Base-by-base conservation (phyloP, 2,888 invertebrate genomes). In the Aethes cnicana region DNA sequence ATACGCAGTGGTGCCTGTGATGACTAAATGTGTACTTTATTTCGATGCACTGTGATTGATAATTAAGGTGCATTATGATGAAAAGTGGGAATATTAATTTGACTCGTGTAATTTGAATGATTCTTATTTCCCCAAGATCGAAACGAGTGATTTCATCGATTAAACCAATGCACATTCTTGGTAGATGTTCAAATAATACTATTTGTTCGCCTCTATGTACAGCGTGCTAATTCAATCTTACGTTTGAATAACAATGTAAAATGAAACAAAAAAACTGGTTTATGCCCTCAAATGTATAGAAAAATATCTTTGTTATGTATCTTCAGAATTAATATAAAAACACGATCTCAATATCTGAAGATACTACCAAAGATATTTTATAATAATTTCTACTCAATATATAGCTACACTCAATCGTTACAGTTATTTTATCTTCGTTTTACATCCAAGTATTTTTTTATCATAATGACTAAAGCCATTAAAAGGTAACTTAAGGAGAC, bases 291-390 rank as follows among this genome's bases (percentile, higher is more conserved):
- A 39, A 25, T 43, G 11, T 35, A 20, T 28, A 25, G 53, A 32
- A 55, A 53, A 41, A 47, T 23, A 32, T 56, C 56, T 59, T 62
- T 54, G 53, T 16, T 55, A 52, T 36, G 23, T 44, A 36, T 43
- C 50, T 50, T 50, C 36, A 14, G 12, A 30, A 43, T 23, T 36
- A 30, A 41, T 44, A 36, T 50, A 30, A 48, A 47, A 47, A 56
- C 64, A 72, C 76, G 79, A 80, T 80, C 79, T 80, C 79, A 80
- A 64, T 54, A 61, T 42, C 63, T 62, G 69, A 63, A 64, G 67
- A 48, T 59, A 55, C 41, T 65, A 58, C 53, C 62, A 67, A 71
- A 65, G 67, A 62, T 58, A 62, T 68, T 64, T 60, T 64, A 61
- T 59, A 61, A 63, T 61, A 59, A 30, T 28, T 35, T 14, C 26